A percentile compares a stretch with the other conserved stretches of the same genome.
Conservation (phyloP, 2,888 invertebrate genomes). For the Drosophila neonasuta region DNA sequence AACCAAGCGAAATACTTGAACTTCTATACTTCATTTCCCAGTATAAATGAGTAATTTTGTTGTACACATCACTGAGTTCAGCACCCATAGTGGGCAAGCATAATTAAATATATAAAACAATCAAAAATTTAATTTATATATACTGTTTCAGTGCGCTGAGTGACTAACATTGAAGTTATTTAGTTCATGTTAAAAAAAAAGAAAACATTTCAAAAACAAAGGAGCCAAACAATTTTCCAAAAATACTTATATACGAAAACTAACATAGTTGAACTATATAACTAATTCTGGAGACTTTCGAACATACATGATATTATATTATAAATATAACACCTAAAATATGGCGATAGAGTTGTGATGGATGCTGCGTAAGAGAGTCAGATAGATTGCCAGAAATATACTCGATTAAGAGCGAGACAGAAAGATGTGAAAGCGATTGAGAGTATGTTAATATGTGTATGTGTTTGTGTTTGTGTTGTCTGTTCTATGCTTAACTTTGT, state of each 20-base stretch:
- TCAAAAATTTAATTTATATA: background rate
- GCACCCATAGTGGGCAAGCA: background rate
- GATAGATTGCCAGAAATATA: no score
- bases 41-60: conserved; percentile 4
- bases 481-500: background rate
- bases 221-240: no score
- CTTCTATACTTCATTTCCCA: background rate
- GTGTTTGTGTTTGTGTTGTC: background rate
- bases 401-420: background rate
- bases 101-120: background rate
- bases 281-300: no score
- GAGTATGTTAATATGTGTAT: background rate
- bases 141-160: background rate
- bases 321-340: no score
- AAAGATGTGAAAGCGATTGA: background rate
- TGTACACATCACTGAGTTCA: conserved; percentile 17
- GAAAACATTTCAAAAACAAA: no score
- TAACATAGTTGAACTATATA: no score
- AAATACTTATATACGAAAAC: no score
- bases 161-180: background rate
- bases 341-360: no score
- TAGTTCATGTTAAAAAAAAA: no score
- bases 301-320: no score
- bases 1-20: conserved; percentile 1
- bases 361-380: no score